A percentile compares a stretch with the other conserved stretches of the same genome.
These are phyloP conservation scores for Pyrochroa serraticornis DNA, from an alignment of 2,888 invertebrate genomes.

Conservation along the genomic window DNA sequence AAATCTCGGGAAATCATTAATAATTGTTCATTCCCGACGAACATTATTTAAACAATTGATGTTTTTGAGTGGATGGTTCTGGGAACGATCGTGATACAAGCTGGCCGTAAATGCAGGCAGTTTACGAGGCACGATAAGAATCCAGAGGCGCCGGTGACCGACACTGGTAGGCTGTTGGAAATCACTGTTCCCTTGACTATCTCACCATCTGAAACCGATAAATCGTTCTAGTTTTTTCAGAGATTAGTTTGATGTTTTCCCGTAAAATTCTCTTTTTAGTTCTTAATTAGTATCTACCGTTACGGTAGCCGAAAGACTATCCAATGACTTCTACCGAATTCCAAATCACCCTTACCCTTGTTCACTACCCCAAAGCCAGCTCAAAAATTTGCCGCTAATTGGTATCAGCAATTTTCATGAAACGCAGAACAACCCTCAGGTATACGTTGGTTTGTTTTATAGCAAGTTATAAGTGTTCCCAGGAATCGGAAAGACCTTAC, in stretches of 20 bases:
- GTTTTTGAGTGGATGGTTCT: slow-evolving; percentile 25
- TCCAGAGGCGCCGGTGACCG: slow-evolving; percentile 47
- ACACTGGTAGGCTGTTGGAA: slow-evolving; percentile 47
- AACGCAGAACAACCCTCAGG: no score
- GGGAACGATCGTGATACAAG: slow-evolving; percentile 28
- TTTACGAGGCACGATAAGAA: slow-evolving; percentile 46
- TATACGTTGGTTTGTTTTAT: no score
- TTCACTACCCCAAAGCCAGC: no score
- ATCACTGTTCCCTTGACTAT: slow-evolving; percentile 46
- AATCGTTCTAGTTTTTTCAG: slow-evolving; percentile 37
- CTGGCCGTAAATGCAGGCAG: slow-evolving; percentile 30
- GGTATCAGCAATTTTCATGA: no score
- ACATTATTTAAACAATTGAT: slow-evolving; percentile 37
- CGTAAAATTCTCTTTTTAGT: slow-evolving; percentile 23
- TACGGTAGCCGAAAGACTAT: slow-evolving; percentile 20
- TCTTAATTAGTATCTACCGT: slow-evolving; percentile 30
- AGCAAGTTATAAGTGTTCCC: no score
- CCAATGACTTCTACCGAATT: not conserved
- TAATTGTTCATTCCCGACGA: slow-evolving; percentile 33
- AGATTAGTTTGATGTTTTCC: slow-evolving; percentile 29
- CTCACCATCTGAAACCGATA: slow-evolving; percentile 44
- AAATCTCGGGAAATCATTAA: slow-evolving; percentile 42
- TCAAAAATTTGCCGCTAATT: no score
- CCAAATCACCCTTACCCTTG: not conserved
- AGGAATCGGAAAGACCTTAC: no score